Base-by-base conservation (phyloP, 2,797 vertebrate genomes). In the Euthynnus affinis region DNA sequence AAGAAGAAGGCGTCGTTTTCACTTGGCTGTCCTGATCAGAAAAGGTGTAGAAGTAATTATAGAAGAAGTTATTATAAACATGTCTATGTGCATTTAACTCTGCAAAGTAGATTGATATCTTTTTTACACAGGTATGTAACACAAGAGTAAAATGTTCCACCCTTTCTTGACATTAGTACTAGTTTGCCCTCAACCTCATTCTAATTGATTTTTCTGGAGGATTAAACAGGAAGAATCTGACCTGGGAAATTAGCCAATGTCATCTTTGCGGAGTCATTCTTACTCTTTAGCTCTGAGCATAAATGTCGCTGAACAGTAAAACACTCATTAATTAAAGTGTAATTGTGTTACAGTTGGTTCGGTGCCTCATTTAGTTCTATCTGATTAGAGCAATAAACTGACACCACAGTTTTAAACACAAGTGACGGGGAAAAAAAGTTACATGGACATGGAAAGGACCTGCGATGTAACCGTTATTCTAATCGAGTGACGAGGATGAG, bases 221-320 rank as follows among this genome's bases (percentile, higher is more conserved):
- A 80, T 74, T 70, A 70, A 63, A 75, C 82, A 69, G 9, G 13
- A 68, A 23, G 64, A 87, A 75, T 85, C 55, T 83, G 70, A 83
- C 51, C 89, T 76, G 76, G 69, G 75, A 89, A 90, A 91, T 82
- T 75, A 80, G 83, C 75, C 85, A 68, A 40, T 80, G 77, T 88
- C 81, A 80, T 86, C 68, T 71, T 81, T 80, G 72, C 74, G 71
- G 80, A 81, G 86, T 87, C 85, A 42, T 85, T 80, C 65, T 90
- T 80, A 81, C 72, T 80, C 83, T 88, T 88, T 84, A 81, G 84
- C 83, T 84, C 84, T 75, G 85, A 90, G 86, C 87, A 86, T 83
- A 89, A 92, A 94, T 92, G 92, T 91, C 90, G 93, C 56, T 75
- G 91, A 89, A 81, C 90, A 92, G 86, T 89, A 89, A 91, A 92